These are phyloP conservation scores for Manacus vitellinus DNA, from an alignment of 2,113 vertebrate genomes.

Conservation along the genomic window DNA sequence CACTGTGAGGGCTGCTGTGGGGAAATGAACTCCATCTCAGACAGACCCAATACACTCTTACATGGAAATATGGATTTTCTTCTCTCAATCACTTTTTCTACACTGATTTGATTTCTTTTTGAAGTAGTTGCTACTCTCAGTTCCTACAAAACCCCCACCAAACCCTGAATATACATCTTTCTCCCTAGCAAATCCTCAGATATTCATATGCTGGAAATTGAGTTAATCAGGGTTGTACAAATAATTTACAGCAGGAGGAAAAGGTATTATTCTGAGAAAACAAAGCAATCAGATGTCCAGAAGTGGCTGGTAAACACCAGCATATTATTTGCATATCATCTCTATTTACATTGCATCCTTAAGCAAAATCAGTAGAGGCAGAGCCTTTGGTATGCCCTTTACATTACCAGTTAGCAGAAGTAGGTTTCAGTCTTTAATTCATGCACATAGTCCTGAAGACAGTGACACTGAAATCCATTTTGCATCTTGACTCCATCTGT, in stretches of 20 bases:
- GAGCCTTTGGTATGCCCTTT: neutral
- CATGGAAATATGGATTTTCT: neutral
- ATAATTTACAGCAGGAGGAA: neutral
- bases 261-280: neutral
- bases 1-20: neutral
- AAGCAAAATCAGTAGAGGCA: neutral
- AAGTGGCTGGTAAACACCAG: neutral
- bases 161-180: neutral
- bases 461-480: neutral
- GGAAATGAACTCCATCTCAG: neutral
- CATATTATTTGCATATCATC: neutral
- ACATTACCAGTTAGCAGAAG: neutral
- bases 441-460: neutral
- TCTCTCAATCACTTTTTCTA: neutral
- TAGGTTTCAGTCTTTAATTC: neutral
- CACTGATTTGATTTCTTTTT: neutral
- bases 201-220: neutral
- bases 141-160: neutral
- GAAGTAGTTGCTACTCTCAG: neutral
- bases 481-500: neutral
- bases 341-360: neutral
- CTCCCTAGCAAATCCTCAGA: neutral
- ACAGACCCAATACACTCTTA: neutral
- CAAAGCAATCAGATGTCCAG: neutral
- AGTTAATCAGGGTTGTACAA: neutral